Evolutionary conservation across 30 jellyfish, hydroid and myxozoan genomes (phyloP), one percentile per base, ranked within the genome.

Genomic region (Turritopsis dohrnii): DNA sequence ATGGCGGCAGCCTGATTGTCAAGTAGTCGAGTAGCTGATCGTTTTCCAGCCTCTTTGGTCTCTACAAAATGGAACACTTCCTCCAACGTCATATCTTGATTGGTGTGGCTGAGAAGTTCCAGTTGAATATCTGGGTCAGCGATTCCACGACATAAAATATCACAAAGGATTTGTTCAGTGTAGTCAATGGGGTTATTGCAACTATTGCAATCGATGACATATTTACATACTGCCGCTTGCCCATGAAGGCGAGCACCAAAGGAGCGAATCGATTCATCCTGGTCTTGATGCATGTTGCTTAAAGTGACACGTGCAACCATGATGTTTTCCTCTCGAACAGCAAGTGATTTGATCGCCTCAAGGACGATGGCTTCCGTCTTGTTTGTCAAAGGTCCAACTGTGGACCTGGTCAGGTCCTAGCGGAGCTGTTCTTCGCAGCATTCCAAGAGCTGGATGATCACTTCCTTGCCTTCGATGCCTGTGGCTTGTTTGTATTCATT

Each of bases 231-330:
- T 53, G 75, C 89, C 13, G 90, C 90, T 72, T 83, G 90, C 29
- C 88, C 88, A n/a, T 87, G 71, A 18, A 60, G 88, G 22, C 90
- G 89, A 53, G 90, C 90, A 27, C 90, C 89, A 74, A 83, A 83
- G 29, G 65, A 13, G 17, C 89, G 85, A 83, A 73, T n/a, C n/a
- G n/a, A n/a, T n/a, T n/a, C n/a, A n/a, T n/a, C n/a, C n/a, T 52
- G 72, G n/a, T 83, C 89, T 53, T 83, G 81, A 21, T 71, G 60
- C 88, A 72, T 83, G 52, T 83, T 73, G 81, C 53, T 18, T 18
- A 73, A 52, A 20, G 88, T 29, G 17, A 83, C 85, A 7, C 89
- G 88, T 28, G 88, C 89, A 18, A 83, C 90, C 84, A n/a, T n/a
- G n/a, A n/a, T n/a, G n/a, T n/a, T n/a, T n/a, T n/a, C n/a, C n/a